phyloP scores from a whole-genome alignment of 2,888 invertebrate genomes.

The Asteroscopus sphinx region DNA sequence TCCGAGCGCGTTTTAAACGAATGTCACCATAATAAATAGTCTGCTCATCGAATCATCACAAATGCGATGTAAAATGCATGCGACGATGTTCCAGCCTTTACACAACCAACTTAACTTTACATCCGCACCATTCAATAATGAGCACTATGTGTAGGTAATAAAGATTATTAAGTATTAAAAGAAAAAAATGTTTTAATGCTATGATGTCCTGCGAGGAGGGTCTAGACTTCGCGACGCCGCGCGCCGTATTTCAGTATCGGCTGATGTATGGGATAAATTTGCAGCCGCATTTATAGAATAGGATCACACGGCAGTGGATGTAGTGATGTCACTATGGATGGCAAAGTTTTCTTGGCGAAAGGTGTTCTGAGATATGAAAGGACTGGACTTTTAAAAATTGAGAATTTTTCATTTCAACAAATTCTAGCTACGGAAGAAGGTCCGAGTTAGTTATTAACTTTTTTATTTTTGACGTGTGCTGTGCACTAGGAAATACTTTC shows the following conservation, averaged over 20 bases:
- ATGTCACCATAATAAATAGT: slow-evolving; percentile 72
- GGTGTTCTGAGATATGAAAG: slow-evolving; percentile 23
- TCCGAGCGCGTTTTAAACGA: slow-evolving; percentile 62
- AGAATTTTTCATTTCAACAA: slow-evolving; percentile 16
- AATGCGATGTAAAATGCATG: slow-evolving; percentile 75
- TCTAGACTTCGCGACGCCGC: slow-evolving; percentile 58
- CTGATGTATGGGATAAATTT: slow-evolving; percentile 53
- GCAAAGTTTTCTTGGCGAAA: slow-evolving; percentile 34
- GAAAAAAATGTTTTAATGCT: slow-evolving; percentile 23
- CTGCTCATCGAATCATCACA: slow-evolving; percentile 71
- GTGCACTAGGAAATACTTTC: not conserved
- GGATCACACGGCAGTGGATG: slow-evolving; percentile 11
- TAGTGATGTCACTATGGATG: slow-evolving; percentile 19
- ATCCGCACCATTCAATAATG: slow-evolving; percentile 13
- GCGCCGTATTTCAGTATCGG: slow-evolving; percentile 48
- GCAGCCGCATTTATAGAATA: slow-evolving; percentile 44
- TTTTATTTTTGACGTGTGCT: slow-evolving; percentile 2
- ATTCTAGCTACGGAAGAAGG: not conserved
- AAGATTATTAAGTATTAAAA: not conserved
- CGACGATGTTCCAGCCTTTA: slow-evolving; percentile 68
- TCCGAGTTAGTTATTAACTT: not conserved
- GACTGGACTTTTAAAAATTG: slow-evolving; percentile 12
- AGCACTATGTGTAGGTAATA: slow-evolving; percentile 23
- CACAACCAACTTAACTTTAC: slow-evolving; percentile 39
- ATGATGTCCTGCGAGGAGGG: slow-evolving; percentile 49